Evolutionary conservation across 2,888 invertebrate genomes (phyloP).

Genomic region (Scaptomyza reducta): DNA sequence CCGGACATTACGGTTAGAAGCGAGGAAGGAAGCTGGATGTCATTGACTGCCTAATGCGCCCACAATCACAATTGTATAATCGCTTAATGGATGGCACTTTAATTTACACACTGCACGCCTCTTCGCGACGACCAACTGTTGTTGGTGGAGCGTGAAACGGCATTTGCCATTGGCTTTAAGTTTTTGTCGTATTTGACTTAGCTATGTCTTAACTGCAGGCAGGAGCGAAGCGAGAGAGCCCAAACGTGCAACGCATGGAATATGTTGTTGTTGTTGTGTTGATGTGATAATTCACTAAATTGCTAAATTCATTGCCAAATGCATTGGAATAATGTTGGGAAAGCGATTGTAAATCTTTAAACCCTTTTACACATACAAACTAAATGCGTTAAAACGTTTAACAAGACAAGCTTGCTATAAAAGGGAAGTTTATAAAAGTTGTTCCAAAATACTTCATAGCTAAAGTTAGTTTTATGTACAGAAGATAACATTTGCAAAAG

Average conservation of each 20-base stretch:
- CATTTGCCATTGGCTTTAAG: conserved; percentile 33
- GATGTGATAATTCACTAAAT: conserved; percentile 64
- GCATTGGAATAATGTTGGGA: conserved; percentile 36
- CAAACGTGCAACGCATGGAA: conserved; percentile 42
- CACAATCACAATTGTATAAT: conserved; percentile 64
- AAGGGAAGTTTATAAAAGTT: too few species aligned
- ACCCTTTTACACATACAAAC: conserved; percentile 21
- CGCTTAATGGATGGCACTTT: conserved; percentile 67
- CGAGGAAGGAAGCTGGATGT: conserved; percentile 35
- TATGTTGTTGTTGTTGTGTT: too few species aligned
- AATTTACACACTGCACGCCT: conserved; percentile 45
- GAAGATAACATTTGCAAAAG: too few species aligned
- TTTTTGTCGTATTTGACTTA: conserved; percentile 6
- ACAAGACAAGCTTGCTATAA: too few species aligned
- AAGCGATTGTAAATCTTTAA: conserved; percentile 26
- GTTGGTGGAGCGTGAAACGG: conserved; percentile 22
- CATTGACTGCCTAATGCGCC: conserved; percentile 76
- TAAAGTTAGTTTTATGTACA: too few species aligned
- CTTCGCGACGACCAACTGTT: conserved; percentile 1
- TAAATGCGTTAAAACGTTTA: conserved; percentile 11
- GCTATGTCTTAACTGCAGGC: conserved; percentile 5
- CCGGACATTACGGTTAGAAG: conserved; percentile 5
- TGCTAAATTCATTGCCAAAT: conserved; percentile 45
- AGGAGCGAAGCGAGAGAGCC: neutral
- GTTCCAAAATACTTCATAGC: too few species aligned